Evolutionary conservation across 2,113 vertebrate species (phyloP).

Genomic region (Copsychus sechellarum): DNA sequence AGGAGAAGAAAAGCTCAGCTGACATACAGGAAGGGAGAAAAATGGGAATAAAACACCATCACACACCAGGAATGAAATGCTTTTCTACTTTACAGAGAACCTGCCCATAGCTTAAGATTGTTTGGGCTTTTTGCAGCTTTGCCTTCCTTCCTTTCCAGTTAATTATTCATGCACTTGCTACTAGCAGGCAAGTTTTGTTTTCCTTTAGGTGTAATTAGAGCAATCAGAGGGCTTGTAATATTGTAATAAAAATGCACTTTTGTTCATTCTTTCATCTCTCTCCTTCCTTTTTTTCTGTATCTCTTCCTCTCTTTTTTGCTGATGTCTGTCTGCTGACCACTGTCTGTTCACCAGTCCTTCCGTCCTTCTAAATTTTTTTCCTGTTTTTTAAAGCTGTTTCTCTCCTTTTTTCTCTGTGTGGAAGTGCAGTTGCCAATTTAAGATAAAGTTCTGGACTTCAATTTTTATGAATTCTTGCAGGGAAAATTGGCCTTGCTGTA

Average conservation of each 20-base stretch:
- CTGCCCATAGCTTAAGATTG: neutral
- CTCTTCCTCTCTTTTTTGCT: neutral
- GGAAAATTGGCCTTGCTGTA: slow-evolving; percentile 66
- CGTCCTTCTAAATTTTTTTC: neutral
- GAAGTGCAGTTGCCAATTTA: neutral
- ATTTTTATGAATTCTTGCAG: slow-evolving; percentile 58
- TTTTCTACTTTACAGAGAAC: neutral
- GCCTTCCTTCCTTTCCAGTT: slow-evolving; percentile 65
- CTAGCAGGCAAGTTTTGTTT: slow-evolving; percentile 66
- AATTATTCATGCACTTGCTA: slow-evolving; percentile 76
- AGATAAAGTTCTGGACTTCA: neutral
- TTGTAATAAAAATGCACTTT: slow-evolving; percentile 37
- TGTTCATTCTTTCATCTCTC: neutral
- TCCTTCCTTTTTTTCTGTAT: neutral
- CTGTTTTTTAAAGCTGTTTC: neutral
- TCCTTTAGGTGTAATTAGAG: slow-evolving; percentile 79
- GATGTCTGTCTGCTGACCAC: neutral
- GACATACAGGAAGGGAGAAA: neutral
- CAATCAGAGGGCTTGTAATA: slow-evolving; percentile 69
- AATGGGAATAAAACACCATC: neutral
- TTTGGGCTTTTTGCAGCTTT: slow-evolving; percentile 38
- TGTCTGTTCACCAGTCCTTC: neutral
- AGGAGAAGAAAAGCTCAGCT: neutral
- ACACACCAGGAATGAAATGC: neutral
- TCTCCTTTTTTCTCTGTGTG: neutral